Evolutionary conservation across 1,140 invertebrate genomes (phyloP).

Genomic region (Trachymyrmex cornetzi): DNA sequence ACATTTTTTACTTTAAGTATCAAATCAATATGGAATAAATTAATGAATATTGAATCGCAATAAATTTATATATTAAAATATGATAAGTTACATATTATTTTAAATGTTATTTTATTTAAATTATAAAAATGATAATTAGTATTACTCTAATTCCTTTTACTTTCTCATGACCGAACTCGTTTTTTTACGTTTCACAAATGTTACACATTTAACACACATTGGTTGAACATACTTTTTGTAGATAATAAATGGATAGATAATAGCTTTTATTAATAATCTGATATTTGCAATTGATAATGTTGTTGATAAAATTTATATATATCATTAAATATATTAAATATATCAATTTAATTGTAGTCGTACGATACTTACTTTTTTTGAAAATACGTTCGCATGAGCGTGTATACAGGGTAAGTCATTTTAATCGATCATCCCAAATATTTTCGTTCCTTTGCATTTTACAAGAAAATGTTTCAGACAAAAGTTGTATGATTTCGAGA

Average conservation of each 20-base stretch:
- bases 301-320: background rate
- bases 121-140: background rate
- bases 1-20: background rate
- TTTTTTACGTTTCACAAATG: background rate
- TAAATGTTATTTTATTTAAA: background rate
- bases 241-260: background rate
- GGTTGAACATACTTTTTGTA: background rate
- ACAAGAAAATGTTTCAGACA: no score
- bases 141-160: background rate
- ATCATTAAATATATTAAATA: background rate
- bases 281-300: background rate
- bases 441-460: no score
- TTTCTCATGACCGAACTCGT: background rate
- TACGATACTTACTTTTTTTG: background rate
- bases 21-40: background rate
- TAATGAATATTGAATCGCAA: background rate
- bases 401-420: no score
- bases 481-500: no score
- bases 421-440: no score
- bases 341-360: background rate
- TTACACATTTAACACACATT: background rate
- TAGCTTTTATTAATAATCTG: background rate
- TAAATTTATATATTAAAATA: background rate
- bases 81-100: background rate
- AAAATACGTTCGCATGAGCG: no score